These are phyloP conservation scores for Melieria picta DNA, from an alignment of 2,888 invertebrate species.

Conservation along the genomic window DNA sequence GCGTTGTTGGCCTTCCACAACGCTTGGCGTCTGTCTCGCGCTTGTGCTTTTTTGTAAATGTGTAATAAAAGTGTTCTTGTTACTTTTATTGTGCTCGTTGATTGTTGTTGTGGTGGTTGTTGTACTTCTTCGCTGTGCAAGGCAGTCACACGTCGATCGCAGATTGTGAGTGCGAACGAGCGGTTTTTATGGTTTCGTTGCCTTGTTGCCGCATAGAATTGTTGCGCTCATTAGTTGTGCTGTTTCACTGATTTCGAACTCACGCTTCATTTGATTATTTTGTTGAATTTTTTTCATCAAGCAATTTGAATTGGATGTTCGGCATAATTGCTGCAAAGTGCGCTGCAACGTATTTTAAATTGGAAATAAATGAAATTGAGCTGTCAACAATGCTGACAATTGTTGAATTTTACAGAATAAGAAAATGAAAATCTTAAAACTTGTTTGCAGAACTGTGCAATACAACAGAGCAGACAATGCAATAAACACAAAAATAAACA, in stretches of 20 bases:
- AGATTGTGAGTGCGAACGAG: constrained; percentile 13
- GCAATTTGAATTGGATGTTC: background rate
- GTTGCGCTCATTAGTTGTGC: background rate
- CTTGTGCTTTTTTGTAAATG: background rate
- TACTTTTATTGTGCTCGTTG: background rate
- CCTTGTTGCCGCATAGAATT: no score
- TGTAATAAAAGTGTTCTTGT: constrained; percentile 1
- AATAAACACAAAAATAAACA: no score
- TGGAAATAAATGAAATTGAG: no score
- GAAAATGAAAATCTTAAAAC: no score
- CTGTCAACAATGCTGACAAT: no score
- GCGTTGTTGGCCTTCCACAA: background rate
- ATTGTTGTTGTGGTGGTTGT: background rate
- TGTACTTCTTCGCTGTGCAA: background rate
- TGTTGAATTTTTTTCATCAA: background rate
- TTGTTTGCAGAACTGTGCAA: no score
- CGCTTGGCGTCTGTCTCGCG: background rate
- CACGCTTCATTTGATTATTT: background rate
- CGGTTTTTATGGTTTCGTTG: constrained; percentile 2
- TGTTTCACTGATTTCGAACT: background rate
- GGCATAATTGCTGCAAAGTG: background rate
- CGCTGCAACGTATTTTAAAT: background rate
- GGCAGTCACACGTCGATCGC: background rate
- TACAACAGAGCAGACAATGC: no score
- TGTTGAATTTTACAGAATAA: no score